A percentile compares a stretch with the other conserved stretches of the same genome.
phyloP scores from a whole-genome alignment of 2,888 invertebrate species.

The Harpagoxenus sublaevis region DNA sequence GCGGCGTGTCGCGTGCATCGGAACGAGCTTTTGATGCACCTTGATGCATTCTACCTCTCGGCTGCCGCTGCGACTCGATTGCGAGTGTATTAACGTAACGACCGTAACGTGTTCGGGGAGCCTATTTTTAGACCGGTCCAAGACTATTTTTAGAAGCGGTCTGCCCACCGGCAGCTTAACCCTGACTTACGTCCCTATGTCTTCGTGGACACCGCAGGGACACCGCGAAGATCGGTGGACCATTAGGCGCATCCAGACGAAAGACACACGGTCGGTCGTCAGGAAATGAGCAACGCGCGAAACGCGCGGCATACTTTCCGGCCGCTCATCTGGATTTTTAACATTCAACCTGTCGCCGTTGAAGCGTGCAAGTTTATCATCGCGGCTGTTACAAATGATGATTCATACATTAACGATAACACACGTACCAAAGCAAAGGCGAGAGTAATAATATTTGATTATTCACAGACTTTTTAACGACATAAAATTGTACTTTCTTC shows the following conservation, averaged over 20 bases:
- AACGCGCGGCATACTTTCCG: conserved; percentile 33
- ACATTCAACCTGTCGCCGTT: not conserved
- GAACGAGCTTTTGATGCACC: conserved; percentile 57
- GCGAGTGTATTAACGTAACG: conserved; percentile 43
- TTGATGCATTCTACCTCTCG: conserved; percentile 65
- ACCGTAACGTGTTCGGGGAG: conserved; percentile 64
- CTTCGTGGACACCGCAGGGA: conserved; percentile 55
- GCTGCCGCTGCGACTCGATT: conserved; percentile 42
- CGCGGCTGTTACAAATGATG: not conserved
- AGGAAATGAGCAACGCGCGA: conserved; percentile 22
- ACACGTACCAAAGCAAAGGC: not conserved
- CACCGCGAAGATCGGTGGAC: conserved; percentile 9
- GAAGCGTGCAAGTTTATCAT: not conserved
- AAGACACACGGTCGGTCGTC: conserved; percentile 5
- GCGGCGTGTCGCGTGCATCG: conserved; percentile 57
- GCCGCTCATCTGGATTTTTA: not conserved
- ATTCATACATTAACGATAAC: not conserved
- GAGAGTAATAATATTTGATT: not conserved
- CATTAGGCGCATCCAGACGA: conserved; percentile 17
- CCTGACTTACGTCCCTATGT: conserved; percentile 84
- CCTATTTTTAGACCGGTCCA: conserved; percentile 85
- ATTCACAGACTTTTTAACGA: not conserved
- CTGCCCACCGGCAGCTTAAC: conserved; percentile 83
- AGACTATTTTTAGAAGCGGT: conserved; percentile 84
- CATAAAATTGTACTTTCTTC: not conserved